Conservation (phyloP, 2,797 vertebrate genomes). For the Alcedo quadribrachys region DNA sequence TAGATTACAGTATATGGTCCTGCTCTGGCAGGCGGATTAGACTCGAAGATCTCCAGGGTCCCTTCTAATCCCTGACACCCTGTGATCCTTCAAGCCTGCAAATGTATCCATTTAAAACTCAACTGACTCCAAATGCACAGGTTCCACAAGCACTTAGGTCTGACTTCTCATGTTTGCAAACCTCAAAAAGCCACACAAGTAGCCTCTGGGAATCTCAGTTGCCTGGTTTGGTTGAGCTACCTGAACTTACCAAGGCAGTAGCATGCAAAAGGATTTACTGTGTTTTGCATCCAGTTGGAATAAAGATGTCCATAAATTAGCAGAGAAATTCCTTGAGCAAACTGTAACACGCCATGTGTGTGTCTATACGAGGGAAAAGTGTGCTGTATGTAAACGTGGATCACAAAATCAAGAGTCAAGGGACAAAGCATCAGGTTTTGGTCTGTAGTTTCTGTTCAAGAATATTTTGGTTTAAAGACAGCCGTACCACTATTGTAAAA, state of each 20-base stretch:
- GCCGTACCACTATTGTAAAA: background rate
- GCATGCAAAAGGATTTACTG: background rate
- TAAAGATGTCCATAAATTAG: background rate
- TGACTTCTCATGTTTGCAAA: background rate
- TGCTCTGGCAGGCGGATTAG: too few species aligned
- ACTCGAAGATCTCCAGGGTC: too few species aligned
- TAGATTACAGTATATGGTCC: too few species aligned
- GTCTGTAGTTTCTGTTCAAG: background rate
- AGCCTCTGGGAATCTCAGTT: background rate
- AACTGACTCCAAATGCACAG: fast-evolving
- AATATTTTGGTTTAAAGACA: background rate
- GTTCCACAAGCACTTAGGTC: background rate
- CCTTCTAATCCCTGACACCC: too few species aligned
- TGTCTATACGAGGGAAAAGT: background rate
- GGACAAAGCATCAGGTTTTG: background rate
- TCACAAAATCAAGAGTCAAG: background rate
- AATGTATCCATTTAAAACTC: background rate
- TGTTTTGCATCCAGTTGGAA: background rate
- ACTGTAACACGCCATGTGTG: background rate
- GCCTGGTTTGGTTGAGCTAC: background rate
- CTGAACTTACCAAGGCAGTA: background rate
- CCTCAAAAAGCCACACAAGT: background rate
- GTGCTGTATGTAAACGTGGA: background rate
- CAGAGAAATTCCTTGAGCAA: background rate
- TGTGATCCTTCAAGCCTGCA: background rate